A percentile compares a stretch with the other conserved stretches of the same genome.
These are phyloP conservation scores for Pseudomyrmex dendroicus DNA, from an alignment of 1,140 invertebrate genomes.

Conservation along the genomic window DNA sequence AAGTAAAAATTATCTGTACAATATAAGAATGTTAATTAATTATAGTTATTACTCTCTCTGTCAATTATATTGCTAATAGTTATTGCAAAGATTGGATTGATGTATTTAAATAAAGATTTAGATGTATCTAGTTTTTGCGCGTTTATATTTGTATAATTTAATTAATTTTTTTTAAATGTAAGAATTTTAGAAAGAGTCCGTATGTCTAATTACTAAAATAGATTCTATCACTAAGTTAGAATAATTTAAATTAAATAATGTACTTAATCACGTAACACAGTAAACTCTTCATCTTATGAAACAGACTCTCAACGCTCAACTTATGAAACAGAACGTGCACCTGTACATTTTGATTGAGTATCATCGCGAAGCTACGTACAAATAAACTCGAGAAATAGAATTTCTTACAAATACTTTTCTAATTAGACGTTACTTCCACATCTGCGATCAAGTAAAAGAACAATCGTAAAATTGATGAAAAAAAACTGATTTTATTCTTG, in stretches of 20 bases:
- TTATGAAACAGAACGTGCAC: background rate
- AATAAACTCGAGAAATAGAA: slow-evolving; percentile 13
- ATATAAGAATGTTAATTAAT: background rate
- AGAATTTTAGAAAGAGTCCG: slow-evolving; percentile 5
- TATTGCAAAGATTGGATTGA: background rate
- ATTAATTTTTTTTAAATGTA: background rate
- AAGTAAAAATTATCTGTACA: background rate
- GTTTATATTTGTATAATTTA: background rate
- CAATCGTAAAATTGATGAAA: slow-evolving; percentile 19
- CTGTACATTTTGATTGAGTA: background rate
- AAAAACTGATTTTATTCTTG: background rate
- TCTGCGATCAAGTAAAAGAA: background rate
- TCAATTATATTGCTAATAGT: background rate
- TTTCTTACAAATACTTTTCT: background rate
- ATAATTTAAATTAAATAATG: slow-evolving; percentile 13
- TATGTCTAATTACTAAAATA: background rate
- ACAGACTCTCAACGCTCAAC: too few relatives aligned
- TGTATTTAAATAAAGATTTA: background rate
- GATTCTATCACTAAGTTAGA: background rate
- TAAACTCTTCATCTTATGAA: slow-evolving; percentile 14
- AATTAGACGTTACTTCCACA: background rate
- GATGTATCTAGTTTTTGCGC: background rate
- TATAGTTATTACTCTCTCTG: background rate
- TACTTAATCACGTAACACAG: too few relatives aligned
- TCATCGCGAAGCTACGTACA: background rate